phyloP scores from a whole-genome alignment of 2,113 vertebrate genomes.

The Chauna torquata region DNA sequence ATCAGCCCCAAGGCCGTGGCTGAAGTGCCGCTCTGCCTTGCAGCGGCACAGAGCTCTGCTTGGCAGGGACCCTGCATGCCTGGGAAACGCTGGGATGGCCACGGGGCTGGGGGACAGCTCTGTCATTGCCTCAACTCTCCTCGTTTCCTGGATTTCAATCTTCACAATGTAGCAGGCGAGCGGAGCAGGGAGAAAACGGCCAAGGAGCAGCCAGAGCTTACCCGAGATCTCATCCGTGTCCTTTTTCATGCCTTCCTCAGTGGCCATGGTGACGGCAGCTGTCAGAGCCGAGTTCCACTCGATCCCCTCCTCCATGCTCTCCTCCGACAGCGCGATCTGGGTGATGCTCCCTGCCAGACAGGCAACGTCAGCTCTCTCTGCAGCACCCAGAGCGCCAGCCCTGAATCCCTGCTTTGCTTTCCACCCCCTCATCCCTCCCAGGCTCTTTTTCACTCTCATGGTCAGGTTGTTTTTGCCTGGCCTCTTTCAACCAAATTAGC shows the following conservation, averaged over 20 bases:
- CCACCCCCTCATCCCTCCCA: background rate
- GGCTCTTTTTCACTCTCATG: background rate
- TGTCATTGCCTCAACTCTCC: background rate
- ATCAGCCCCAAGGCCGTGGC: background rate
- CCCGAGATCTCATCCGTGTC: conserved; percentile 83
- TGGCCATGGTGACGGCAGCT: conserved; percentile 78
- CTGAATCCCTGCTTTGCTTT: background rate
- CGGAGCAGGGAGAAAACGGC: background rate
- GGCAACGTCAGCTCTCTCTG: background rate
- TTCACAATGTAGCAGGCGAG: background rate
- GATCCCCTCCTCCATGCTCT: conserved; percentile 82
- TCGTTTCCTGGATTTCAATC: background rate
- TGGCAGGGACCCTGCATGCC: background rate
- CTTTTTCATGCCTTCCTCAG: conserved; percentile 83
- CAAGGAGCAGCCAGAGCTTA: conserved; percentile 52
- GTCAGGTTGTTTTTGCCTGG: background rate
- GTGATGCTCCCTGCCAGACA: conserved; percentile 75
- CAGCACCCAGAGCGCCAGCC: background rate
- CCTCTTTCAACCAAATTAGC: background rate
- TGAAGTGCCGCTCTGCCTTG: background rate
- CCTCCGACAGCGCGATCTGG: conserved; percentile 80
- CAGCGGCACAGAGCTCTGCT: background rate
- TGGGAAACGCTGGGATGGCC: background rate
- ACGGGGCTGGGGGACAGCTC: background rate
- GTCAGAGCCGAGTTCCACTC: conserved; percentile 82